phyloP scores from a whole-genome alignment of 2,113 vertebrate species.

The Nannobrachium achirus region DNA sequence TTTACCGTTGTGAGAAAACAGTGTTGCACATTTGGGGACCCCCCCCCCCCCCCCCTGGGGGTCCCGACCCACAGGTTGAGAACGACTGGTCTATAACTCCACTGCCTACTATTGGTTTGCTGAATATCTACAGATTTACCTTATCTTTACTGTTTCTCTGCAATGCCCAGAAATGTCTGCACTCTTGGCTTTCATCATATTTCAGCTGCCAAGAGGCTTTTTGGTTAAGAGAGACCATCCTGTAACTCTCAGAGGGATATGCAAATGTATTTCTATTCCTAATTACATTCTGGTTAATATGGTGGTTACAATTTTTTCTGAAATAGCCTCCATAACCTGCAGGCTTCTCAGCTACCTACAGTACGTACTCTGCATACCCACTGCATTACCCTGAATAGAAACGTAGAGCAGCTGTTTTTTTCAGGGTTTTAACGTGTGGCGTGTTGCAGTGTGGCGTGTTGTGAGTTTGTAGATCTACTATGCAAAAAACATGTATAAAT shows the following conservation, averaged over 20 bases:
- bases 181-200: conserved; percentile 64
- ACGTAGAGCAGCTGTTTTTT: background rate
- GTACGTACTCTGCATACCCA: background rate
- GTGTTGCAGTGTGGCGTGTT: too few relatives aligned
- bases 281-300: too few relatives aligned
- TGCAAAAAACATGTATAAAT: too few relatives aligned
- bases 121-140: conserved; percentile 42
- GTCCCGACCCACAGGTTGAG: too few relatives aligned
- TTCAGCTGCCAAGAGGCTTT: conserved; percentile 39
- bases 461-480: too few relatives aligned
- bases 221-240: conserved; percentile 25
- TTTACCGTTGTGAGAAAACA: too few relatives aligned
- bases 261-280: too few relatives aligned
- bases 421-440: too few relatives aligned
- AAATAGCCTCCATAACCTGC: background rate
- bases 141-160: conserved; percentile 50
- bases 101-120: conserved; percentile 54
- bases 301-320: too few relatives aligned
- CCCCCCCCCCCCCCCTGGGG: too few relatives aligned
- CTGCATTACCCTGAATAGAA: background rate
- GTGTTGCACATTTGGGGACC: too few relatives aligned
- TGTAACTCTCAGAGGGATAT: background rate
- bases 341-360: background rate
- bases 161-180: conserved; percentile 58
- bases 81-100: conserved; percentile 60